phyloP scores from a whole-genome alignment of 1,140 invertebrate species.

The Heterodera schachtii region DNA sequence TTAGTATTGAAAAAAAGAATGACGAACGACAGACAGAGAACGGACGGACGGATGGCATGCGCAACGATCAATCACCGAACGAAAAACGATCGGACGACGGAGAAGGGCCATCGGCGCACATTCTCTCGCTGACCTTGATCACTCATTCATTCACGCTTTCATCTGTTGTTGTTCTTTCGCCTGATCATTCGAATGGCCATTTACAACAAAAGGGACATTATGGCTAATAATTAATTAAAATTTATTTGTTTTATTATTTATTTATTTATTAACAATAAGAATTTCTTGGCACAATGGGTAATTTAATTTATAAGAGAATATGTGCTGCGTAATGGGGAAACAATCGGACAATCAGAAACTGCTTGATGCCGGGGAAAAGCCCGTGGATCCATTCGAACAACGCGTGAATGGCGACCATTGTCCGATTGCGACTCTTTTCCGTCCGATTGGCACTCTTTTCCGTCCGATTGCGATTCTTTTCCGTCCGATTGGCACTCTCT shows the following conservation, averaged over 20 bases:
- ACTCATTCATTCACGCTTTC: too few species aligned
- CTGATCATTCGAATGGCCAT: too few species aligned
- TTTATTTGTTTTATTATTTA: too few species aligned
- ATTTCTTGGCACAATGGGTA: too few species aligned
- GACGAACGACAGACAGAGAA: not conserved
- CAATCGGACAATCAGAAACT: conserved; percentile 36
- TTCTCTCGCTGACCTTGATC: too few species aligned
- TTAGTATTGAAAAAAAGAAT: not conserved
- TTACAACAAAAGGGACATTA: too few species aligned
- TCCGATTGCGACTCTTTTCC: conserved; percentile 32
- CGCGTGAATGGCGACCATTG: conserved; percentile 33
- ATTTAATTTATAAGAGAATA: conserved; percentile 26
- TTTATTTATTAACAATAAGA: too few species aligned
- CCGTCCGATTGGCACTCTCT: not conserved
- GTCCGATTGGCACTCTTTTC: not conserved
- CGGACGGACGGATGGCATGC: not conserved
- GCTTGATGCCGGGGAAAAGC: conserved; percentile 29
- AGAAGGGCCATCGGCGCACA: too few species aligned
- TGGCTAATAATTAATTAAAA: too few species aligned
- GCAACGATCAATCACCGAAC: not conserved
- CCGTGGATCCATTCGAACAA: conserved; percentile 37
- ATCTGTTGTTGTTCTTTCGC: too few species aligned
- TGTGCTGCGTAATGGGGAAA: conserved; percentile 54
- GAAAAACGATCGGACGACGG: too few species aligned
- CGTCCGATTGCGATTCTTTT: conserved; percentile 33